Evolutionary conservation across 1,140 invertebrate species (phyloP), one percentile per base, ranked within the genome.

Genomic region (Brachionus rubens): DNA sequence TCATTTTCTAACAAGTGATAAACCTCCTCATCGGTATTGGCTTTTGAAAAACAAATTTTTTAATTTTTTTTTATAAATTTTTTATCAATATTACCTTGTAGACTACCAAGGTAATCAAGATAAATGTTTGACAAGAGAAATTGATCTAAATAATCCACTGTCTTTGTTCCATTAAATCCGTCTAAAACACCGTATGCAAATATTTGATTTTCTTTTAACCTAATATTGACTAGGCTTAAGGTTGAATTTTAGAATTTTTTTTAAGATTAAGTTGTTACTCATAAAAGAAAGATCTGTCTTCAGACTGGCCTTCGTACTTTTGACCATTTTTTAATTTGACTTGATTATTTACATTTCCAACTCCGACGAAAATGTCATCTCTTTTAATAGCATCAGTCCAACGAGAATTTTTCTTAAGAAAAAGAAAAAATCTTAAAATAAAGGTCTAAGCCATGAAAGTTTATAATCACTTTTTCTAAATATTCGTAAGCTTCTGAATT

Each of bases 101-200:
- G 33, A 9, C 19, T 19, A 14, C 24, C n/a, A 21, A 50, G 21
- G 19, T 72, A n/a, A 41, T 72, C 68, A 40, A 72, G 50, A 72
- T 72, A 72, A 14, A 72, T 26, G 50, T 72, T 54, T 1, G 46
- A 54, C 2, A 72, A 14, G 12, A 72, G 16, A 48, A 12, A 72
- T 54, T 72, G 68, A 7, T 72, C 46, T 40, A 72, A 28, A 5
- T 50, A 72, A 30, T 72, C 50, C 14, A 72, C 68, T 4, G 47
- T 14, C 68, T 33, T 33, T 19, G 30, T 50, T 28, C 68, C 68
- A 54, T 72, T 72, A 33, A 50, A 72, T 7, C 68, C 68, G 19
- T 72, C 68, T 21, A 72, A 40, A 3, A 72, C 46, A 14, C 43
- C 68, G 41, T 72, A 72, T n/a, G 50, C 50, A 54, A 41, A 72